Evolutionary conservation across 2,797 vertebrate species (phyloP).

Genomic region (Okamejei kenojei): DNA sequence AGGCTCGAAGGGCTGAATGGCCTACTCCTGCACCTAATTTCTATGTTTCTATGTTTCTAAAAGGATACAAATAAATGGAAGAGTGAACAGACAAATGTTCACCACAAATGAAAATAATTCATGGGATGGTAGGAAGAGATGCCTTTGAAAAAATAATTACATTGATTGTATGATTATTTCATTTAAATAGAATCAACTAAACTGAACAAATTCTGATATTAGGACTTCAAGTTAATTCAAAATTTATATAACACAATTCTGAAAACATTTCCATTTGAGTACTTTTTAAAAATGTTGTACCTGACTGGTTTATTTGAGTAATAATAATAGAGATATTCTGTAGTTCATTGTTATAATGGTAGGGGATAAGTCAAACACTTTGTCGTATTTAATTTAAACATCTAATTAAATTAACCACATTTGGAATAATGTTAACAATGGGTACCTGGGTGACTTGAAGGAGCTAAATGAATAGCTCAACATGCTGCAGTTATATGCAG

Average conservation of each 20-base stretch:
- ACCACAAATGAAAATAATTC: background rate
- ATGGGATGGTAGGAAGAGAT: background rate
- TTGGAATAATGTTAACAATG: background rate
- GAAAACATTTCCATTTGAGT: background rate
- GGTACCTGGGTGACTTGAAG: background rate
- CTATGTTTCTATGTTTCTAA: too few species aligned
- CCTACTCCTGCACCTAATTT: too few species aligned
- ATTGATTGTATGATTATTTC: background rate
- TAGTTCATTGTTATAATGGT: background rate
- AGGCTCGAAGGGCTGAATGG: too few species aligned
- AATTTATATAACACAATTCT: background rate
- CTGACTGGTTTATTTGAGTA: background rate
- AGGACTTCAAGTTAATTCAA: background rate
- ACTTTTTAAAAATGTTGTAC: background rate
- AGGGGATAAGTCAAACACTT: background rate
- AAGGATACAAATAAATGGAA: too few species aligned
- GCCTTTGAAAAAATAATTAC: constrained; percentile 38
- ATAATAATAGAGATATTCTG: background rate
- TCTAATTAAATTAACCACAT: background rate
- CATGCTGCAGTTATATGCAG: background rate
- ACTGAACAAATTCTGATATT: background rate
- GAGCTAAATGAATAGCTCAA: background rate
- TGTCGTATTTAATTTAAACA: background rate
- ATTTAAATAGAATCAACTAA: background rate
- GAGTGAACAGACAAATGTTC: too few species aligned